phyloP scores from a whole-genome alignment of 2,797 vertebrate genomes.

The Gymnocypris eckloni region DNA sequence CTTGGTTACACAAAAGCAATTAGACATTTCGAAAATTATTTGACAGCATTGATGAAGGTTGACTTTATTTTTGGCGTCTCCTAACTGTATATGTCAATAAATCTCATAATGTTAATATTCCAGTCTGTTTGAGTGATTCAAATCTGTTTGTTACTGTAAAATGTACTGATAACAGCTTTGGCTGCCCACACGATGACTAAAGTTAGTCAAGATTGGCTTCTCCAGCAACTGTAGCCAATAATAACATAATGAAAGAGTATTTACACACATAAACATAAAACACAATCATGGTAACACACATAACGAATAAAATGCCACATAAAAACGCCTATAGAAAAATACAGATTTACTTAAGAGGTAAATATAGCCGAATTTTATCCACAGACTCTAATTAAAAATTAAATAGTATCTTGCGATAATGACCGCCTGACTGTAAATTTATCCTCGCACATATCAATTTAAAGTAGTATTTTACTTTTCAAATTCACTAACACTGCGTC shows the following conservation, averaged over 20 bases:
- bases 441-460: not conserved
- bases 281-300: not conserved
- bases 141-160: conserved; percentile 3
- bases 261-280: conserved; percentile 2
- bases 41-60: not conserved
- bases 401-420: not conserved
- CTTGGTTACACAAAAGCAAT: too few relatives aligned
- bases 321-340: not conserved
- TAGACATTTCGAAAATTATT: not conserved
- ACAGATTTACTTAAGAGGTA: too few relatives aligned
- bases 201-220: not conserved
- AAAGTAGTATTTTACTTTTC: not conserved
- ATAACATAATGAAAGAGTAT: conserved; percentile 8
- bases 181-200: not conserved
- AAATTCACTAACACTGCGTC: too few relatives aligned
- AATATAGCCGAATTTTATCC: not conserved
- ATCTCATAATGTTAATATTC: not conserved
- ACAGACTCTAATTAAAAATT: not conserved
- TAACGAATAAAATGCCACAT: not conserved
- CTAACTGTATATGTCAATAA: not conserved
- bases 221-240: not conserved
- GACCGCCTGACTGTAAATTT: not conserved
- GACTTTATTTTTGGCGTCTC: not conserved
- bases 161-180: not conserved
- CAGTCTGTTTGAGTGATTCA: not conserved